These are phyloP conservation scores for Medauroidea extradentata DNA, from an alignment of 1,140 invertebrate genomes.

Conservation along the genomic window DNA sequence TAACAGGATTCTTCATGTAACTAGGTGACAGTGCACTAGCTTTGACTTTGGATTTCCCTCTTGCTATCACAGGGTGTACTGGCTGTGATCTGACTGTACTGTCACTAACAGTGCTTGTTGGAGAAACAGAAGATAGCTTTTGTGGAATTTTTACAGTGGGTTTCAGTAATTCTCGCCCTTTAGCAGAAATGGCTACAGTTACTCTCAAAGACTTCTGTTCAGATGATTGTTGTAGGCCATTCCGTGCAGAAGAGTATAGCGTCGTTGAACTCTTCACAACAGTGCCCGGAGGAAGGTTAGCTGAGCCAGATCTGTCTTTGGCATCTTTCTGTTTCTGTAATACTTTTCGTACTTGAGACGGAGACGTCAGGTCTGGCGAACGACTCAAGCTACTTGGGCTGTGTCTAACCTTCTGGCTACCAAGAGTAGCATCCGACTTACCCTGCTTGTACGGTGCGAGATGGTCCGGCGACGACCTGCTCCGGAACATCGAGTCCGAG, in stretches of 20 bases:
- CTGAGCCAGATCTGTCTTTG: conserved; percentile 27
- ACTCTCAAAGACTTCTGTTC: conserved; percentile 47
- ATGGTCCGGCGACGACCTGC: not conserved
- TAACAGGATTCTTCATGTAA: not conserved
- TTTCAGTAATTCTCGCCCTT: conserved; percentile 38
- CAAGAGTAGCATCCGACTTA: too few relatives aligned
- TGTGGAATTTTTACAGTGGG: conserved; percentile 21
- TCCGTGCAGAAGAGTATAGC: conserved; percentile 38
- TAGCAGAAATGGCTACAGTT: conserved; percentile 45
- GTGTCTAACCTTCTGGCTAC: too few relatives aligned
- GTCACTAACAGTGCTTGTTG: conserved; percentile 8
- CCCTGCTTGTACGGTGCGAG: conserved; percentile 14
- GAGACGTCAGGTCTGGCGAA: conserved; percentile 52
- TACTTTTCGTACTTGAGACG: conserved; percentile 54
- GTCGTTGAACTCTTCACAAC: conserved; percentile 42
- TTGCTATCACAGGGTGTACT: conserved; percentile 26
- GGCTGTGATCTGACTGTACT: conserved; percentile 13
- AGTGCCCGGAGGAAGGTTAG: conserved; percentile 32
- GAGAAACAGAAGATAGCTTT: conserved; percentile 27
- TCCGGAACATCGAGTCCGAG: not conserved
- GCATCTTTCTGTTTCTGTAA: conserved; percentile 42
- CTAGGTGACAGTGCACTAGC: not conserved
- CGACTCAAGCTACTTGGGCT: conserved; percentile 30
- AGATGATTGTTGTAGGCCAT: conserved; percentile 1
- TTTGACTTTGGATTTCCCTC: conserved; percentile 1